A percentile compares a stretch with the other conserved stretches of the same genome.
phyloP scores from a whole-genome alignment of 1,140 invertebrate genomes.

The Spodoptera litura region DNA sequence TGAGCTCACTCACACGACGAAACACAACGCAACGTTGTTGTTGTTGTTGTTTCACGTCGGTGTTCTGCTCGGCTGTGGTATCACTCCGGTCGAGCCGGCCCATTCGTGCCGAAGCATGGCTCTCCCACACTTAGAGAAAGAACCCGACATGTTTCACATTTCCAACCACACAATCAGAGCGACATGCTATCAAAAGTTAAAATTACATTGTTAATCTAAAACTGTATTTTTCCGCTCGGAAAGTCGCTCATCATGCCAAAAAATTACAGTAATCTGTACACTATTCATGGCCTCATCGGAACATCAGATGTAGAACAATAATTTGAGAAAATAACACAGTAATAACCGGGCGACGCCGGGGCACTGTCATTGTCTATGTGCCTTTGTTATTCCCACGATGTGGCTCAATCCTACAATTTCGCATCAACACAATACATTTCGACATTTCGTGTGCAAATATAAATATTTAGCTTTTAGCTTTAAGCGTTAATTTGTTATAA shows the following conservation, averaged over 20 bases:
- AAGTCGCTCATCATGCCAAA: constrained; percentile 15
- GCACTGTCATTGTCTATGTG: constrained; percentile 7
- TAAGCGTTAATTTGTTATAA: no score
- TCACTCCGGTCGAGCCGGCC: no score
- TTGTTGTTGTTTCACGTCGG: no score
- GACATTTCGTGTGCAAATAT: constrained; percentile 26
- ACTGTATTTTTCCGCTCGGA: constrained; percentile 5
- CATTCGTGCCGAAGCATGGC: no score
- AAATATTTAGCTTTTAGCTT: background rate
- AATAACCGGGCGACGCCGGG: background rate
- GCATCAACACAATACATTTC: constrained; percentile 14
- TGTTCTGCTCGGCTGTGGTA: no score
- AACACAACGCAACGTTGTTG: no score
- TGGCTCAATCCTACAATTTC: constrained; percentile 3
- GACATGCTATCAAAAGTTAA: background rate
- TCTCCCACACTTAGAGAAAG: no score
- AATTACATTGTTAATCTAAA: background rate
- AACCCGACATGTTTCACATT: no score
- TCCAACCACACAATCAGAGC: background rate
- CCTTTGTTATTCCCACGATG: background rate
- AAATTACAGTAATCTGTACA: constrained; percentile 14
- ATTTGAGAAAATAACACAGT: constrained; percentile 27
- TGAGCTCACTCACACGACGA: no score
- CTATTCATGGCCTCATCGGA: constrained; percentile 4
- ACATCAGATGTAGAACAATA: constrained; percentile 7